These are phyloP conservation scores for Pyrocephalus nanus DNA, from an alignment of 2,797 vertebrate genomes.

Conservation along the genomic window DNA sequence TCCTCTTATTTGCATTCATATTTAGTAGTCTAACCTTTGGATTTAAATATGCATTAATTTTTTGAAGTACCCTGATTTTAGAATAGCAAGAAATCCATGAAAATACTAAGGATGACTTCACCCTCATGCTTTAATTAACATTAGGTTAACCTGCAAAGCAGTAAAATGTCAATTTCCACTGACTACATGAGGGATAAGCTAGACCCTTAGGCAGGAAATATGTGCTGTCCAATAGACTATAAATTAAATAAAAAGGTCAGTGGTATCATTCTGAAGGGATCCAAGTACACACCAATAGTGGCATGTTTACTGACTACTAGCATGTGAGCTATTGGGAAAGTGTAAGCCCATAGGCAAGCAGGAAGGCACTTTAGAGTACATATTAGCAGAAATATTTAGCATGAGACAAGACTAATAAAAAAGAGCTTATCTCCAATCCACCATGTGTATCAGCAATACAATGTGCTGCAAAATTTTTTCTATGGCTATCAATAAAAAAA, in stretches of 20 bases:
- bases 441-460: background rate
- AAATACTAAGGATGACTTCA: conserved; percentile 31
- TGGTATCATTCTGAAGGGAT: background rate
- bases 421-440: background rate
- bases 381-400: background rate
- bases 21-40: conserved; percentile 43
- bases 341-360: background rate
- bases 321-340: background rate
- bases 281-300: background rate
- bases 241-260: conserved; percentile 12
- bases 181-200: background rate
- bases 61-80: conserved; percentile 33
- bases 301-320: background rate
- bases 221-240: background rate
- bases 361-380: background rate
- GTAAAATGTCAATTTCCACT: conserved; percentile 30
- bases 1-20: conserved; percentile 14
- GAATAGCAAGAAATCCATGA: conserved; percentile 22
- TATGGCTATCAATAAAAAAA: background rate
- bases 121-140: conserved; percentile 47
- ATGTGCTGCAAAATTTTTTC: background rate
- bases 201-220: background rate
- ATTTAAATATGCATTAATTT: conserved; percentile 37
- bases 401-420: background rate
- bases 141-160: background rate